Evolutionary conservation across 2,888 invertebrate species (phyloP).

Genomic region (Tetranychus truncatus): DNA sequence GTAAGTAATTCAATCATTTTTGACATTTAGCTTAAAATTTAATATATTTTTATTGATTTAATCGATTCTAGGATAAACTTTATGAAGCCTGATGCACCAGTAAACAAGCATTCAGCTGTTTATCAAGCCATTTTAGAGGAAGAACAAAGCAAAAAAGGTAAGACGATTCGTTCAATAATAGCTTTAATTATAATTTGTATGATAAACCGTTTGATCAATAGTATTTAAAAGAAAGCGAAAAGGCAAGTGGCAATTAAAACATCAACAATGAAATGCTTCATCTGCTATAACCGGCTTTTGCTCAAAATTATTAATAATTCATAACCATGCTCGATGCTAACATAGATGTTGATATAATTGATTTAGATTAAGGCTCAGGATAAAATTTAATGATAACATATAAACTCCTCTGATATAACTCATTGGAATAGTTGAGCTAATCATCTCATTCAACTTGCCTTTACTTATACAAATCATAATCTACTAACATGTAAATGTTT

Average conservation of each 20-base stretch:
- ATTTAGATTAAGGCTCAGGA: too few species aligned
- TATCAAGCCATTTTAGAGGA: constrained; percentile 31
- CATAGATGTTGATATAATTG: too few species aligned
- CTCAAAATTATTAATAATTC: too few species aligned
- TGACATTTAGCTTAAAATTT: neutral
- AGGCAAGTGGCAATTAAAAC: neutral
- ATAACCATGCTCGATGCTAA: too few species aligned
- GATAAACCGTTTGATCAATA: neutral
- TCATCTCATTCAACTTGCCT: too few species aligned
- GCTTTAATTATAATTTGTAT: neutral
- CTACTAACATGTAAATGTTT: too few species aligned
- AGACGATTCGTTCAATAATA: neutral
- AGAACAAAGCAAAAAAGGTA: constrained; percentile 24
- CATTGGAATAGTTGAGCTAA: too few species aligned
- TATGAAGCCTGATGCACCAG: constrained; percentile 60
- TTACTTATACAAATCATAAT: too few species aligned
- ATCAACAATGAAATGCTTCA: neutral
- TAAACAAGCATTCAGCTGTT: constrained; percentile 30
- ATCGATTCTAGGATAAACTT: constrained; percentile 60
- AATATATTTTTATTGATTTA: neutral
- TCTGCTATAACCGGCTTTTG: too few species aligned
- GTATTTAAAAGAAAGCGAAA: neutral
- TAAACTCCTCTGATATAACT: too few species aligned
- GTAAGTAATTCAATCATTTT: neutral
- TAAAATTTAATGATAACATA: too few species aligned